Base-by-base conservation (phyloP, 2,113 vertebrate species). In the Scomber scombrus region DNA sequence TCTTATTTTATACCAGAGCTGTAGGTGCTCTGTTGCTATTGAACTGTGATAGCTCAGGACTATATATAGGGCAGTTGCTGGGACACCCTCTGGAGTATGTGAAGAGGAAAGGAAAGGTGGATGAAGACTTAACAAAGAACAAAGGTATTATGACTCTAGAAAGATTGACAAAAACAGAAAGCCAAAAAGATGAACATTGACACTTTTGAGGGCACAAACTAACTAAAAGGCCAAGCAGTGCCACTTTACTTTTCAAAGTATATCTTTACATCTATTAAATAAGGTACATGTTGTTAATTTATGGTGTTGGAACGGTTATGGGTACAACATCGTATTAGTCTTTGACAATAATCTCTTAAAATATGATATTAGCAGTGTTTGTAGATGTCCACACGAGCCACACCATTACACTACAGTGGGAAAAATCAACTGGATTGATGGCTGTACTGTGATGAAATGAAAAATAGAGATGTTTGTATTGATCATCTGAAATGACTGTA, bases 21-120 rank as follows among this genome's bases (percentile, higher is more conserved):
- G 54, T 16, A 62, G 61, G 34, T 69, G 47, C 71, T 55, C 3
- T 52, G 61, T 26, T 67, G 57, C 74, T 75, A 21, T 49, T 71
- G 68, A 66, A 51, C 31, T 2, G 10, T 52, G 49, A 14, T n/a
- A 71, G 50, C 57, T 50, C 49, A 46, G 66, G 29, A 65, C 61
- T 50, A 66, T 78, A 68, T 75, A 58, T 51, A 26, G 23, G 23
- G 23, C 23, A 26, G 54, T 26, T 46, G 5, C 12, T 19, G 13
- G 16, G n/a, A 50, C 61, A 55, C 40, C 16, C 23, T 46, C 19
- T 46, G 11, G 45, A 26, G 23, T 26, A 26, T 26, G 1, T 26
- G 23, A 26, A 26, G 23, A 26, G 23, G 23, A 69, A 16, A 31
- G 23, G 34, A 52, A 9, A 49, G 31, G 15, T n/a, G 68, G 56